These are phyloP conservation scores for Leptopterna dolabrata DNA, from an alignment of 2,888 invertebrate genomes.

Conservation along the genomic window DNA sequence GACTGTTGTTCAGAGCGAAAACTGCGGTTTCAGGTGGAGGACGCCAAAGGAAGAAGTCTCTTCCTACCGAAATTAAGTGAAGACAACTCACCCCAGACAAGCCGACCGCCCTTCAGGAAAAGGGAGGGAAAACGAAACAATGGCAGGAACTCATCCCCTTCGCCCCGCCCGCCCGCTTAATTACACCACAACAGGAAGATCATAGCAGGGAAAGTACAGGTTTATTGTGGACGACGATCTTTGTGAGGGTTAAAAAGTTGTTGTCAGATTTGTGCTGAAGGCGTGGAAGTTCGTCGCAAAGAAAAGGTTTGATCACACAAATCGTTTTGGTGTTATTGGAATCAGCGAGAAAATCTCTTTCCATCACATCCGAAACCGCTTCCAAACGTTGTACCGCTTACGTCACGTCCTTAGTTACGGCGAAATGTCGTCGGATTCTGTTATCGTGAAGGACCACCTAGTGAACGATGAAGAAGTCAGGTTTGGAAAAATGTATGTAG, in stretches of 20 bases:
- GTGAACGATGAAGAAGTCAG: no score
- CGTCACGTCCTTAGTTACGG: no score
- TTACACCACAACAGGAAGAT: slow-evolving; percentile 13
- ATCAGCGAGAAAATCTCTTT: no score
- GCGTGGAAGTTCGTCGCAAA: background rate
- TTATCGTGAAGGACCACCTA: no score
- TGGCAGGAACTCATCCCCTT: background rate
- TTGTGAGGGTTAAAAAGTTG: background rate
- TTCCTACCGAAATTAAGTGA: slow-evolving; percentile 14
- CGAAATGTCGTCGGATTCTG: no score
- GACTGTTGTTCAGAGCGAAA: slow-evolving; percentile 10
- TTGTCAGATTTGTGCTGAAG: background rate
- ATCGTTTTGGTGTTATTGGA: no score
- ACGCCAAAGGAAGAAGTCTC: background rate
- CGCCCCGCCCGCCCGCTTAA: background rate
- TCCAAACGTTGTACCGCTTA: no score
- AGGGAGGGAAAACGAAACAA: background rate
- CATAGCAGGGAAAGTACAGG: background rate
- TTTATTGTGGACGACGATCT: background rate
- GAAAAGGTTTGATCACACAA: no score
- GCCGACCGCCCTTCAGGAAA: background rate
- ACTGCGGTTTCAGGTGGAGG: slow-evolving; percentile 17
- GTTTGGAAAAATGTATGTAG: no score
- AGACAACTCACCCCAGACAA: slow-evolving; percentile 11
- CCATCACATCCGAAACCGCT: no score